Conservation (phyloP, 2,797 vertebrate species). For the Propithecus perrieri region DNA sequence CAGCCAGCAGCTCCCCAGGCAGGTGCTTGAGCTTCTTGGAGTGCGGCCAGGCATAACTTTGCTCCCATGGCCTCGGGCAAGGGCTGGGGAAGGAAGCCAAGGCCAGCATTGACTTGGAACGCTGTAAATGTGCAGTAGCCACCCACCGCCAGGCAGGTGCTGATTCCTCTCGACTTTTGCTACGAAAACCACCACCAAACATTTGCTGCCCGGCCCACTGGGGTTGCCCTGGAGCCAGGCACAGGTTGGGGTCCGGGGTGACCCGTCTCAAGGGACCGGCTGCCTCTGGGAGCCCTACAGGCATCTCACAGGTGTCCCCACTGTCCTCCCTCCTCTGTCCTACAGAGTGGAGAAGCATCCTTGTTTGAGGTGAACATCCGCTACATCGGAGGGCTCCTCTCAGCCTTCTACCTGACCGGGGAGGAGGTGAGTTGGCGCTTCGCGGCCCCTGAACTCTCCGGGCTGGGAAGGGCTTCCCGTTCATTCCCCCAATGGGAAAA, state of each 20-base stretch:
- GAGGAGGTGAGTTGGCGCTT: slow-evolving; percentile 90
- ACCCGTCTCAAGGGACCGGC: neutral
- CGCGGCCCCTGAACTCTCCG: neutral
- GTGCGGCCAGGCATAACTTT: slow-evolving; percentile 46
- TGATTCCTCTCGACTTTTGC: neutral
- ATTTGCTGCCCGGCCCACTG: neutral
- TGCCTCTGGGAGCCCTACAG: neutral
- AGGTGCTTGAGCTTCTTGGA: neutral
- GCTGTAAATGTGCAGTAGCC: neutral
- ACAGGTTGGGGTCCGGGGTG: neutral
- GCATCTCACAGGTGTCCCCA: neutral
- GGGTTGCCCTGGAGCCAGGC: neutral
- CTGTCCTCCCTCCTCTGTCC: slow-evolving; percentile 20
- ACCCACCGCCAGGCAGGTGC: neutral
- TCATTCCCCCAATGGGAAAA: neutral
- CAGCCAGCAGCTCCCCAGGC: neutral
- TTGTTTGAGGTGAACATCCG: slow-evolving; percentile 99
- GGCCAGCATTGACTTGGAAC: slow-evolving; percentile 25
- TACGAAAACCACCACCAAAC: neutral
- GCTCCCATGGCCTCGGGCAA: neutral
- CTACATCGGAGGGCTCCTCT: slow-evolving; percentile 95
- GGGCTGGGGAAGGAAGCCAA: slow-evolving; percentile 49
- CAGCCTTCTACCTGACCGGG: slow-evolving; percentile 96
- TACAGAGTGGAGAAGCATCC: slow-evolving; percentile 96
- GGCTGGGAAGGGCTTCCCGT: neutral